A percentile compares a stretch with the other conserved stretches of the same genome.
Conservation (phyloP, 2,888 invertebrate species). For the Eudemis profundana region DNA sequence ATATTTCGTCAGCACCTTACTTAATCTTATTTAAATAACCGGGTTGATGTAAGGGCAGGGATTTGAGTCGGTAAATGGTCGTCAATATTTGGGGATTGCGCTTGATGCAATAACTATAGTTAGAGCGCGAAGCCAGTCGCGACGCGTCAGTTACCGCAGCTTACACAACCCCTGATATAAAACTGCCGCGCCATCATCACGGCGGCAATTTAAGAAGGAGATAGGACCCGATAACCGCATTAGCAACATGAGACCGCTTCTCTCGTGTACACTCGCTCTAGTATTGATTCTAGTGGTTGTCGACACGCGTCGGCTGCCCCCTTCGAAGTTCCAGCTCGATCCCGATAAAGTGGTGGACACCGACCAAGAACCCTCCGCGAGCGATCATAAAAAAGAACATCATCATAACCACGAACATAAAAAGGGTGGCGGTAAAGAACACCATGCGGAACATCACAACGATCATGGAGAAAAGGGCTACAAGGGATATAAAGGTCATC, state of each 20-base stretch:
- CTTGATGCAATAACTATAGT: conserved; percentile 60
- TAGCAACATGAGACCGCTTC: conserved; percentile 67
- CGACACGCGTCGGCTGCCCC: conserved; percentile 66
- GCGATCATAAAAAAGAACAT: conserved; percentile 80
- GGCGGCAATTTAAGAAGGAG: conserved; percentile 72
- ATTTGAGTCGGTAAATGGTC: conserved; percentile 13
- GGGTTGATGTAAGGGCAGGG: background rate
- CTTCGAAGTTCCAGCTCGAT: conserved; percentile 52
- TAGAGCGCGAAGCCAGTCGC: conserved; percentile 58
- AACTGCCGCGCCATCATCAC: conserved; percentile 77
- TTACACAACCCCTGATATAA: conserved; percentile 84
- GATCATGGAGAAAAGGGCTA: conserved; percentile 89
- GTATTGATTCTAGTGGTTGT: conserved; percentile 62
- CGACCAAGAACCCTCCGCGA: conserved; percentile 74
- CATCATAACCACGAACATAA: conserved; percentile 81
- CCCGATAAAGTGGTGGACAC: conserved; percentile 53
- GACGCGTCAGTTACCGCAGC: conserved; percentile 72
- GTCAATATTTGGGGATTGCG: conserved; percentile 44
- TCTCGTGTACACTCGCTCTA: conserved; percentile 56
- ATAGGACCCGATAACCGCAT: conserved; percentile 61
- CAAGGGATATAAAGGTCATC: conserved; percentile 89
- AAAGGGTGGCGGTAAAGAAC: conserved; percentile 88
- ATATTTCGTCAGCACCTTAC: background rate
- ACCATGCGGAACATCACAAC: conserved; percentile 87
- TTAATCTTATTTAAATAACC: background rate